These are phyloP conservation scores for Belgica antarctica DNA, from an alignment of 2,888 invertebrate species.

Conservation along the genomic window DNA sequence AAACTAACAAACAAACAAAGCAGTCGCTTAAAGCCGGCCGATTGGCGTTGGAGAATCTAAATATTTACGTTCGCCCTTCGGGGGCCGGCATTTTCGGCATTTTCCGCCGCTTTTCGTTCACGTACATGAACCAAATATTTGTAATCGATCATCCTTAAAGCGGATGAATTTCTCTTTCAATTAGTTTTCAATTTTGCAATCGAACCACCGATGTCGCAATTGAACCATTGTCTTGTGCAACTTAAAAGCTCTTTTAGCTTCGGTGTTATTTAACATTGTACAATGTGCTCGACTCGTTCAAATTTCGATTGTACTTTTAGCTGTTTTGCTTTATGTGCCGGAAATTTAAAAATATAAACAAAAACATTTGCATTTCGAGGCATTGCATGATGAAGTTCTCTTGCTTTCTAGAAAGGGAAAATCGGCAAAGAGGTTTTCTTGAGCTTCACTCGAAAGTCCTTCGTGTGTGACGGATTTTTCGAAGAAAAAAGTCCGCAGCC, in stretches of 20 bases:
- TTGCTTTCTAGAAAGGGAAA: constrained; percentile 22
- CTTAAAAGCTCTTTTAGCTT: not conserved
- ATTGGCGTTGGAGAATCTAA: not conserved
- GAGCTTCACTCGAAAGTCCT: not conserved
- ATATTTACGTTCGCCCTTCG: too few relatives aligned
- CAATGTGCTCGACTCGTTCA: not conserved
- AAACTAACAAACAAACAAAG: constrained; percentile 14
- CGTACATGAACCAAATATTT: not conserved
- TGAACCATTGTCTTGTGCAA: constrained; percentile 16
- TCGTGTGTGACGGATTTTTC: constrained; percentile 18
- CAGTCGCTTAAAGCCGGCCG: too few relatives aligned
- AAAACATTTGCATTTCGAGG: constrained; percentile 16
- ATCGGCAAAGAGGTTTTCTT: constrained; percentile 11
- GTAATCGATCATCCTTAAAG: not conserved
- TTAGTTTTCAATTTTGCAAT: too few relatives aligned
- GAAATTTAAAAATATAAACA: constrained; percentile 9
- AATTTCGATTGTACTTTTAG: constrained; percentile 2
- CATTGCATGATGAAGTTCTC: constrained; percentile 6
- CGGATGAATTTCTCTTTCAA: not conserved
- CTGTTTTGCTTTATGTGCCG: constrained; percentile 18
- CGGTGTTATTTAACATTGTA: not conserved
- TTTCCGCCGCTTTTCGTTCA: not conserved
- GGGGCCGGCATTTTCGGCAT: not conserved
- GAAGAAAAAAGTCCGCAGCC: not conserved
- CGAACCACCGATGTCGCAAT: not conserved